These are phyloP conservation scores for Mirza zaza DNA, from an alignment of 2,113 vertebrate genomes.

Conservation along the genomic window DNA sequence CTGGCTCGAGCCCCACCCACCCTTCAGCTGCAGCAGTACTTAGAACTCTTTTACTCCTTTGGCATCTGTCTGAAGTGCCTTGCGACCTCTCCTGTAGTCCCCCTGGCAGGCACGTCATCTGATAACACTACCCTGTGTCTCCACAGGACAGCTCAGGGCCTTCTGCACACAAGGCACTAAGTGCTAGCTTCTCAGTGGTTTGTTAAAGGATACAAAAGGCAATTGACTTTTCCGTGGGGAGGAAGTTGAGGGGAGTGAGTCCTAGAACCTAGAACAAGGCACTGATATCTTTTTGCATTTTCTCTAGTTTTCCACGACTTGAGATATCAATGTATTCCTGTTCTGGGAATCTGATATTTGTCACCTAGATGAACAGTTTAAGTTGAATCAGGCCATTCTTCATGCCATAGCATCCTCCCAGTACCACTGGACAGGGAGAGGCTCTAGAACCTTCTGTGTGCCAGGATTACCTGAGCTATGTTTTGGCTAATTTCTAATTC, in stretches of 20 bases:
- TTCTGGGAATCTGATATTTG: neutral
- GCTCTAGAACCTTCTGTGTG: neutral
- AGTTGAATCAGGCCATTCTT: neutral
- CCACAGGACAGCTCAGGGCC: neutral
- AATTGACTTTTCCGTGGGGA: neutral
- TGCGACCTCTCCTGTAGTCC: neutral
- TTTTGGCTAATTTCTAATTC: constrained; percentile 43
- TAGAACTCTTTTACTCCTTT: neutral
- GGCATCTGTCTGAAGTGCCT: neutral
- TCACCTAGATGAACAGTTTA: neutral
- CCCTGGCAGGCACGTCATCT: neutral
- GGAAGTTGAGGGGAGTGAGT: neutral
- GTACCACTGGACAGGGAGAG: neutral
- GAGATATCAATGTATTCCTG: neutral
- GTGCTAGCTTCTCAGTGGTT: neutral
- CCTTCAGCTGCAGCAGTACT: neutral
- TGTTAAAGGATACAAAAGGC: neutral
- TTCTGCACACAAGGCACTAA: neutral
- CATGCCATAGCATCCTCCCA: neutral
- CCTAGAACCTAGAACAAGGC: neutral
- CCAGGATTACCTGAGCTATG: neutral
- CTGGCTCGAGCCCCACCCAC: fast-evolving
- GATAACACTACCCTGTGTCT: neutral
- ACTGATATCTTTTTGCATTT: neutral
- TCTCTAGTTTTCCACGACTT: neutral